A percentile compares a stretch with the other conserved stretches of the same genome.
phyloP scores from a whole-genome alignment of 2,113 vertebrate genomes.

The Amblyornis subalaris region DNA sequence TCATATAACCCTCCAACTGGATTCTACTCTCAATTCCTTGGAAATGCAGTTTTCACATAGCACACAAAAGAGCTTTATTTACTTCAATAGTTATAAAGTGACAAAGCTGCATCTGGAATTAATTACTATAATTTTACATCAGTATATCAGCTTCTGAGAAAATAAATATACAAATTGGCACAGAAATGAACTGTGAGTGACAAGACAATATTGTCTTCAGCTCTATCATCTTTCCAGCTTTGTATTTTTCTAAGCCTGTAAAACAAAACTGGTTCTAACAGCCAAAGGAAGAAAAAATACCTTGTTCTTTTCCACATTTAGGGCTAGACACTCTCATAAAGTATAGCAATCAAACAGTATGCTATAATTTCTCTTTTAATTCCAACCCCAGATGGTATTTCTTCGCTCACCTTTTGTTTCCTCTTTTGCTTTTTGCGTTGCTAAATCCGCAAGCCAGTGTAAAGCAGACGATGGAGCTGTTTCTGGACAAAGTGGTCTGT shows the following conservation, averaged over 20 bases:
- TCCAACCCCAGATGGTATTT: neutral
- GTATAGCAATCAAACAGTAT: neutral
- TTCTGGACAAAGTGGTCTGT: slow-evolving; percentile 77
- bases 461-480: slow-evolving; percentile 88
- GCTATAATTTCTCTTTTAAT: neutral
- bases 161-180: neutral
- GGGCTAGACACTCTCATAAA: neutral
- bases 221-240: neutral
- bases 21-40: neutral
- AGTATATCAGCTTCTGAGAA: neutral
- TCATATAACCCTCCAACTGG: neutral
- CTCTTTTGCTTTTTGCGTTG: slow-evolving; percentile 96
- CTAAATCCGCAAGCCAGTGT: slow-evolving; percentile 96
- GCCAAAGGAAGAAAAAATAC: neutral
- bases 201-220: neutral
- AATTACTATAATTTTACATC: neutral
- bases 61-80: neutral
- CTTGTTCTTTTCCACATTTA: neutral
- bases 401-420: slow-evolving; percentile 90
- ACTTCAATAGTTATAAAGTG: neutral
- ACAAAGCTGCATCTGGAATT: neutral
- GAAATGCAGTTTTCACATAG: neutral
- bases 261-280: neutral
- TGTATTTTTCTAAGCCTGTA: neutral
- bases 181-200: neutral